Base-by-base conservation (phyloP, 2,113 vertebrate genomes). In the Lampris incognitus region DNA sequence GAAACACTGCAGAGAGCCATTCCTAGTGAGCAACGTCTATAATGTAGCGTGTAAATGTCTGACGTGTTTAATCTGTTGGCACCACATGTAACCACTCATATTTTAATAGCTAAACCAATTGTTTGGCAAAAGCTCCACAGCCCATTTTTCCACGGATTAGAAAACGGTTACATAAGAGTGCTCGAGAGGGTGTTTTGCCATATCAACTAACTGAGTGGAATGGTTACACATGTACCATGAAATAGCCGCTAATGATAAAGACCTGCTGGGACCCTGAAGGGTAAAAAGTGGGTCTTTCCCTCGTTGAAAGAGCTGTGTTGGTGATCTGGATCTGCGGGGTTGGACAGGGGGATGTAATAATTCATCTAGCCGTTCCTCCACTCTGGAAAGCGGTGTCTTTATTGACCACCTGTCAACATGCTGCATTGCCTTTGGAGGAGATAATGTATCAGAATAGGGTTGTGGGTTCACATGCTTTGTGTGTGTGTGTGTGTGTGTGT, bases 341-440 rank as follows among this genome's bases (percentile, higher is more conserved):
- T 69, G 83, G 65, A 58, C 69, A 78, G 75, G 83, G 44, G 2
- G n/a, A 72, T 48, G 66, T 82, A 88, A 92, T 92, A 88, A 89
- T 85, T 90, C 66, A 78, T 70, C 67, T 69, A 58, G 76, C 72
- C 61, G 87, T 63, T 11, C 44, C 60, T 46, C 73, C 48, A 1
- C 61, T 66, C 37, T 58, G 62, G 74, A 78, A 82, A 86, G 79
- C 81, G 36, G 92, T 76, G 77, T 75, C 76, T 89, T 93, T 93
- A 93, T 90, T 88, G 83, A 87, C 69, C 85, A 80, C 74, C 82
- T 88, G 87, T 90, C 91, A 89, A 65, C 79, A 55, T 74, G 64
- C 50, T 74, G 64, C 50, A 69, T 69, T 83, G 85, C 76, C 78
- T 90, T 85, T 82, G 73, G 75, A 81, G 44, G 56, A 89, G 87